Percentiles rank a stretch among this genome's conserved stretches.
Evolutionary conservation across 2,113 vertebrate species (phyloP).

Genomic region (Benitochromis conjunctus): DNA sequence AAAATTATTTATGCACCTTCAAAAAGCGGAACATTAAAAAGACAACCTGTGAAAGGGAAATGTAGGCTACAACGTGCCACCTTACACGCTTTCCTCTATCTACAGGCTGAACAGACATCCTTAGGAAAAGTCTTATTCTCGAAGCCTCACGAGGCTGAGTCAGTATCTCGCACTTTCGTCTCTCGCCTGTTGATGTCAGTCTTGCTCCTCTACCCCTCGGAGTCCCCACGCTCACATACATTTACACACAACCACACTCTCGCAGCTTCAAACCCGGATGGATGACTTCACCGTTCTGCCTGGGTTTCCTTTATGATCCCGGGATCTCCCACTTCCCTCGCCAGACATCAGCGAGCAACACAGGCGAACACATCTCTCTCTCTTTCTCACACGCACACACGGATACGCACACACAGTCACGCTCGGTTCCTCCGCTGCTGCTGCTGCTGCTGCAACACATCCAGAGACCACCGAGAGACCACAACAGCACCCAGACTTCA

Average conservation of each 20-base stretch:
- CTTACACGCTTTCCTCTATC: neutral
- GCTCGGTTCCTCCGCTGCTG: neutral
- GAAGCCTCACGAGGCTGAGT: neutral
- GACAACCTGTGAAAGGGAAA: neutral
- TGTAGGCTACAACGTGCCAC: neutral
- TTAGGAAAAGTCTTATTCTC: neutral
- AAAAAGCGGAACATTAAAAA: neutral
- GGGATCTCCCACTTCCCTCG: constrained; percentile 85
- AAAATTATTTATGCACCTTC: neutral
- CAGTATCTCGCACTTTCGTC: constrained; percentile 11
- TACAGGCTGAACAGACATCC: neutral
- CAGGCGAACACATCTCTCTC: constrained; percentile 56
- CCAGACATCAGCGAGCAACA: constrained; percentile 72
- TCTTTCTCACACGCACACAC: neutral
- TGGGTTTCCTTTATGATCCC: constrained; percentile 93
- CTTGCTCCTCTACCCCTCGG: constrained; percentile 46
- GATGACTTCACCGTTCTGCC: constrained; percentile 95
- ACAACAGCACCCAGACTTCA: constrained; percentile 1
- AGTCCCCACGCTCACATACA: constrained; percentile 17
- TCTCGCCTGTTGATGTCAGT: constrained; percentile 73
- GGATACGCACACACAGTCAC: neutral
- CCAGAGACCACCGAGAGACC: constrained; percentile 19
- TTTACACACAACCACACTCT: constrained; percentile 34
- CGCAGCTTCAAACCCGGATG: constrained; percentile 80
- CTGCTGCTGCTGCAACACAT: constrained; percentile 29